Conservation (phyloP, 1,140 invertebrate genomes). For the Lerema accius region DNA sequence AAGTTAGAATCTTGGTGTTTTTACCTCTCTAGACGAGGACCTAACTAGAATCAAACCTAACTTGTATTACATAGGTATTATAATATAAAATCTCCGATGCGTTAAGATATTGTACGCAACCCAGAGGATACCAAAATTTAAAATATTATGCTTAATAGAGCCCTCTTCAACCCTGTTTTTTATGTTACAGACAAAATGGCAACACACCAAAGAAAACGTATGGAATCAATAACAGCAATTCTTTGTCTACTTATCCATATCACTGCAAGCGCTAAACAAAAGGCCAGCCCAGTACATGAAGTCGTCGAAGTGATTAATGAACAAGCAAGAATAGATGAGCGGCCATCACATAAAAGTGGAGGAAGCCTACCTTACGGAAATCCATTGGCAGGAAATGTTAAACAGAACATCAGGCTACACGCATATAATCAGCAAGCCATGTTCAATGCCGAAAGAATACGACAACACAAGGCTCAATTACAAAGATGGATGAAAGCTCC, state of each 20-base stretch:
- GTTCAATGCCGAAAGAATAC: slow-evolving; percentile 72
- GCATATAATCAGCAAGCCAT: slow-evolving; percentile 75
- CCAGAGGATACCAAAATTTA: no score
- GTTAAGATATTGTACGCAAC: no score
- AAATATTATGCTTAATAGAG: no score
- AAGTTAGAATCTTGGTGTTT: no score
- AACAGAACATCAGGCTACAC: slow-evolving; percentile 66
- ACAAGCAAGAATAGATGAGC: slow-evolving; percentile 67
- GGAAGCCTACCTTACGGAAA: slow-evolving; percentile 66
- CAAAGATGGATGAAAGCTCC: slow-evolving; percentile 65
- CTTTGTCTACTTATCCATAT: slow-evolving; percentile 51
- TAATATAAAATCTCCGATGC: no score
- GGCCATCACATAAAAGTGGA: slow-evolving; percentile 39
- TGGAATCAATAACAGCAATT: slow-evolving; percentile 34
- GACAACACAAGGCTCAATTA: slow-evolving; percentile 72
- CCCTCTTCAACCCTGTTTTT: no score
- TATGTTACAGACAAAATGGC: slow-evolving; percentile 61
- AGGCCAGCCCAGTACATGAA: slow-evolving; percentile 65
- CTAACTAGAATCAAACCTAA: no score
- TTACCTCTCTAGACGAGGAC: no score
- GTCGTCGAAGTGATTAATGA: slow-evolving; percentile 71
- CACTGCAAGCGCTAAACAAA: slow-evolving; percentile 49
- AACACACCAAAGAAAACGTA: slow-evolving; percentile 11
- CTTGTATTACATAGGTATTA: no score
- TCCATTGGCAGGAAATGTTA: slow-evolving; percentile 67